Base-by-base conservation (phyloP, 2,888 invertebrate genomes). In the Parnassius orleans region DNA sequence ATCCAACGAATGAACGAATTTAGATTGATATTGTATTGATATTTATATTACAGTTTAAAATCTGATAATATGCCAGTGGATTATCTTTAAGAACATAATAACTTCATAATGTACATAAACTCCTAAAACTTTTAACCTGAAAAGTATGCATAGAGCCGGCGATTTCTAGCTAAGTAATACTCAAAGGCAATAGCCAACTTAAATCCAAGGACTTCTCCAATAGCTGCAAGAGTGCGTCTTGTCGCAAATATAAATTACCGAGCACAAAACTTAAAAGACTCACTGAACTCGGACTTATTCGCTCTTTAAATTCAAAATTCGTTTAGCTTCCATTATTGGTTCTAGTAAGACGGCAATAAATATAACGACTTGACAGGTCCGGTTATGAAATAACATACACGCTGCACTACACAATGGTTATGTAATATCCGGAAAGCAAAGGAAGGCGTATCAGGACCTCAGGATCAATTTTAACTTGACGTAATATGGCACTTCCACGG, bases 211-310 rank as follows among this genome's bases (percentile, higher is more conserved):
- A n/a, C 46, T n/a, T 12, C 10, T 3, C 12, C 12, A 46, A 46
- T 46, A 12, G 46, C 46, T 46, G 12, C 46, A 12, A 12, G 2
- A 46, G n/a, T 12, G 46, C 46, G n/a, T n/a, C 12, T 46, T 12
- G 46, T 46, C 46, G 46, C 46, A 11, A n/a, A 46, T 46, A 46
- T 46, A 46, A 46, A 46, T 46, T 46, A 46, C n/a, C 2, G 10
- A 43, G 43, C 43, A 44, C 24, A 55, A 56, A 56, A 33, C 11
- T 55, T 15, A 33, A 47, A 10, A 33, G 46, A 15, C 41, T 14
- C n/a, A 1, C 41, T 41, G 24, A 41, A n/a, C 15, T n/a, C 3
- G n/a, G 19, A 11, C 15, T 14, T 42, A 9, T 53, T 42, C 44
- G 19, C 3, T 2, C n/a, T 46, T 46, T 7, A n/a, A n/a, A 33